Evolutionary conservation across 2,113 vertebrate species (phyloP), one percentile per base, ranked within the genome.

Genomic region (Atrichornis clamosus): DNA sequence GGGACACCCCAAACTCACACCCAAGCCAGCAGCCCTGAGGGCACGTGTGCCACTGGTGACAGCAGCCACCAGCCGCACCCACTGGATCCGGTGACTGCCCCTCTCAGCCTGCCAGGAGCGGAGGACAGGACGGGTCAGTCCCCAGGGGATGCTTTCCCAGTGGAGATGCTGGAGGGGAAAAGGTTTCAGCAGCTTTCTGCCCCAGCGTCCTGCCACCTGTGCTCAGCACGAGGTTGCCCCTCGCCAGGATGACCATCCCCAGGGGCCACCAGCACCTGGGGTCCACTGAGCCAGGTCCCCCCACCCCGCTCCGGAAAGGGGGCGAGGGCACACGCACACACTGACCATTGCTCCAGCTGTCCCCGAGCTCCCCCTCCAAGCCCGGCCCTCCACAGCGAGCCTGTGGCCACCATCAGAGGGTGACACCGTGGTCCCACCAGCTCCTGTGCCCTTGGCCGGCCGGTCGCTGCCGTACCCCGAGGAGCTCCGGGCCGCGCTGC

Each of bases 401-500:
- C 91, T 70, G 64, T 28, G 65, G 78, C 95, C 94, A 41, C 97
- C 97, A 87, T 96, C 96, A 5, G 90, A 86, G 81, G 97, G 93
- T 35, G 87, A 94, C 1, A 30, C 77, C 6, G 28, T 16, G 47
- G 73, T 96, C 75, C 91, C 96, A 47, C 47, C 91, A 13, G 87
- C 84, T 46, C 67, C 97, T 3, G 89, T 7, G 82, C 79, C 93
- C 90, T 73, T 95, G 73, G 85, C 87, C 3, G 37, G 93, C 53
- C 80, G 75, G 35, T 98, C 95, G 1, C 97, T 98, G 93, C 97
- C 94, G 19, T 98, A 98, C 24, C 98, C 98, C 27, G 98, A 98
- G 81, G 98, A 98, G 67, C 95, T 97, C 22, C 23, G 93, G 50
- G 97, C 96, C 6, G 93, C 39, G 7, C 93, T 93, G 13, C 90